A percentile compares a stretch with the other conserved stretches of the same genome.
phyloP scores from a whole-genome alignment of 1,140 invertebrate species.

The Reticulitermes speratus region DNA sequence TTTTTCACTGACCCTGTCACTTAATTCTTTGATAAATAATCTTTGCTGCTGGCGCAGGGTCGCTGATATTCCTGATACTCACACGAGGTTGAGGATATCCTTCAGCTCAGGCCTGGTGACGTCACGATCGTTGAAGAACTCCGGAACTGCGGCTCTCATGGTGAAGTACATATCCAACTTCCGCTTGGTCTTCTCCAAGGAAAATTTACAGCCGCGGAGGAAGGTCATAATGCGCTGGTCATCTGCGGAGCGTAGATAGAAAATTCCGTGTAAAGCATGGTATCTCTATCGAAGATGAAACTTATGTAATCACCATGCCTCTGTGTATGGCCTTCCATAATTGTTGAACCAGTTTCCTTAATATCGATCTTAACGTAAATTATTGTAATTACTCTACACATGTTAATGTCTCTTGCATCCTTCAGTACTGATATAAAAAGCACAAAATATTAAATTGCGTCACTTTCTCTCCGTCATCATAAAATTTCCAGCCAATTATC shows the following conservation, averaged over 20 bases:
- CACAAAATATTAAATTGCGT: no score
- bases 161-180: slow-evolving; percentile 81
- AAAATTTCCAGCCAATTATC: no score
- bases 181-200: slow-evolving; percentile 74
- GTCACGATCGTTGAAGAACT: slow-evolving; percentile 78
- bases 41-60: background rate
- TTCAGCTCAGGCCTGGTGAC: slow-evolving; percentile 66
- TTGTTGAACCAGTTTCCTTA: no score
- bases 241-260: slow-evolving; percentile 52
- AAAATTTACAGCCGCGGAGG: slow-evolving; percentile 79
- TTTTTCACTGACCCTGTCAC: background rate
- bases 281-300: no score
- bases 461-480: no score
- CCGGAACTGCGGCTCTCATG: slow-evolving; percentile 77
- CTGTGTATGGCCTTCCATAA: no score
- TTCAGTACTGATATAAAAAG: no score
- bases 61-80: slow-evolving; percentile 46
- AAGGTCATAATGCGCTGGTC: slow-evolving; percentile 73
- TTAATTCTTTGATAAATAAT: background rate
- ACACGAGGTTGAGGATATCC: slow-evolving; percentile 69
- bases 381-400: no score
- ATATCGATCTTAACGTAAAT: no score
- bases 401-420: no score
- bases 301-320: no score
- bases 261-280: background rate